Conservation (phyloP, 2,797 vertebrate species). For the Pangasius mekongensis region DNA sequence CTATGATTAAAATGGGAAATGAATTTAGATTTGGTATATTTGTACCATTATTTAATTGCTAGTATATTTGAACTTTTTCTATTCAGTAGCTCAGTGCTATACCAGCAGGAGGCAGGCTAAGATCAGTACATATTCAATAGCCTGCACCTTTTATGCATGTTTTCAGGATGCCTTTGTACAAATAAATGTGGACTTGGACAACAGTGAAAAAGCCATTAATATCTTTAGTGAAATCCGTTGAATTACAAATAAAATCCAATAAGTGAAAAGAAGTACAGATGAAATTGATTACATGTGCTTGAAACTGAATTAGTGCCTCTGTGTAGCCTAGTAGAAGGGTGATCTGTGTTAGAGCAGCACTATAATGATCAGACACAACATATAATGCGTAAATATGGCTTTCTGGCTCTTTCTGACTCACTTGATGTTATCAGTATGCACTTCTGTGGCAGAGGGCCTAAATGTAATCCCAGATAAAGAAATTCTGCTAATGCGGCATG, state of each 20-base stretch:
- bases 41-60: neutral
- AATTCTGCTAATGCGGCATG: slow-evolving; percentile 53
- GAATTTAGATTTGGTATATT: neutral
- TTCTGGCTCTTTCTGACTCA: neutral
- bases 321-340: neutral
- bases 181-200: neutral
- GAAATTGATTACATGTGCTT: neutral
- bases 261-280: neutral
- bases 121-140: slow-evolving; percentile 19
- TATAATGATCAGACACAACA: neutral
- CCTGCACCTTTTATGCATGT: neutral
- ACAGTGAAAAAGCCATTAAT: neutral
- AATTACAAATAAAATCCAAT: neutral
- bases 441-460: neutral
- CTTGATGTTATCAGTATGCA: neutral
- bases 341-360: neutral
- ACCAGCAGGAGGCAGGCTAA: slow-evolving; percentile 53
- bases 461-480: slow-evolving; percentile 41
- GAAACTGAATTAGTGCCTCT: neutral
- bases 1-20: neutral
- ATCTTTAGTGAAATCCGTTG: neutral
- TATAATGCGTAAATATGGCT: neutral
- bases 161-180: slow-evolving; percentile 7
- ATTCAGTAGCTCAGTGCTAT: neutral
- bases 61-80: neutral